A percentile compares a stretch with the other conserved stretches of the same genome.
phyloP scores from a whole-genome alignment of 2,888 invertebrate genomes.

The Thysanoteuthis rhombus region DNA sequence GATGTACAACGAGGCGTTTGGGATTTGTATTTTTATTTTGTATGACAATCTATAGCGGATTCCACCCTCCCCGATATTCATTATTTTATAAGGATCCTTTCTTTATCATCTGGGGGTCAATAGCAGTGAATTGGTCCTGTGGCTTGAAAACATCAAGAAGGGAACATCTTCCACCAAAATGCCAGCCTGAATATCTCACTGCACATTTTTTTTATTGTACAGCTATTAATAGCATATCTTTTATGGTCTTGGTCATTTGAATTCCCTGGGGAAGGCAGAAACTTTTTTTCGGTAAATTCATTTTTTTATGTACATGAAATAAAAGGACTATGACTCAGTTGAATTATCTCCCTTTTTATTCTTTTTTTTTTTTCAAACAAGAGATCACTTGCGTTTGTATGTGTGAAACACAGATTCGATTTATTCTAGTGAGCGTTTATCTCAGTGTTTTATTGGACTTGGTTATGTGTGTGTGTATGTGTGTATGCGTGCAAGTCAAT shows the following conservation, averaged over 20 bases:
- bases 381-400: too few relatives aligned
- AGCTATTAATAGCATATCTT: background rate
- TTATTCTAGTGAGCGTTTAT: too few relatives aligned
- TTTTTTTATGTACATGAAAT: too few relatives aligned
- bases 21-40: background rate
- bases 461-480: too few relatives aligned
- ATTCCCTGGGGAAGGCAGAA: background rate
- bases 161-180: background rate
- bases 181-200: background rate
- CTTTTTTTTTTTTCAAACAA: too few relatives aligned
- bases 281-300: too few relatives aligned
- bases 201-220: background rate
- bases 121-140: background rate
- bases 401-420: too few relatives aligned
- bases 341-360: too few relatives aligned
- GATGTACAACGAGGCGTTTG: background rate
- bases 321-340: too few relatives aligned
- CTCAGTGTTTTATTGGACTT: too few relatives aligned
- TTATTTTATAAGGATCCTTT: background rate
- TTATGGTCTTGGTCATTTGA: background rate
- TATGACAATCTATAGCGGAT: background rate
- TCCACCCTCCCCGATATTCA: background rate
- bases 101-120: background rate
- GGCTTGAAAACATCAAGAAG: background rate
- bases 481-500: too few relatives aligned